phyloP scores from a whole-genome alignment of 2,888 invertebrate species.

The Agrotis clavis region DNA sequence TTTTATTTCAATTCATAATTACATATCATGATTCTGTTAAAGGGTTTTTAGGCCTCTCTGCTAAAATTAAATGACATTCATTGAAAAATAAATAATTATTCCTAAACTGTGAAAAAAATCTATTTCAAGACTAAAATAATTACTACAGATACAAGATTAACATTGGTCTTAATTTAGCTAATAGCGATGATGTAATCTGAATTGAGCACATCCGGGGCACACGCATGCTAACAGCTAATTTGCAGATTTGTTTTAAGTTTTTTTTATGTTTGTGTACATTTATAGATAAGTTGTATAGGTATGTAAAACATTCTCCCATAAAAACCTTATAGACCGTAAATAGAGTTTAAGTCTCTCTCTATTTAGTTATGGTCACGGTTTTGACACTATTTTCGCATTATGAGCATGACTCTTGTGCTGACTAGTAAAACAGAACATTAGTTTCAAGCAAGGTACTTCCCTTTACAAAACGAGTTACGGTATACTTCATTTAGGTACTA shows the following conservation, averaged over 20 bases:
- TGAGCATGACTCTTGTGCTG: too few relatives aligned
- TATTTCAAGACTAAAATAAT: not conserved
- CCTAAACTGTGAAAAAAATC: not conserved
- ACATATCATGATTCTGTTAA: not conserved
- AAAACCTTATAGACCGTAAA: not conserved
- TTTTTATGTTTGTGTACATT: not conserved
- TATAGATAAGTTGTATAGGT: not conserved
- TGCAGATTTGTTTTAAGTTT: conserved; percentile 6
- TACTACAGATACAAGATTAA: not conserved
- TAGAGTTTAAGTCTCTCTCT: too few relatives aligned
- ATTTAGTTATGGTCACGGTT: too few relatives aligned
- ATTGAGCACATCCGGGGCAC: conserved; percentile 24
- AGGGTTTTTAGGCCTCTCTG: too few relatives aligned
- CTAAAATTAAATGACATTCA: not conserved
- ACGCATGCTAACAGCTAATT: conserved; percentile 11
- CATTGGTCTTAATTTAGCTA: conserved; percentile 17
- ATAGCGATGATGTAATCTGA: conserved; percentile 25
- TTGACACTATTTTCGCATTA: too few relatives aligned
- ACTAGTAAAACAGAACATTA: too few relatives aligned
- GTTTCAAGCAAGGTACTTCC: too few relatives aligned
- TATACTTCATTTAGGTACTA: too few relatives aligned
- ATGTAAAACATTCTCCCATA: not conserved
- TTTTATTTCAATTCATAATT: not conserved
- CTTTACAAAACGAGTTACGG: too few relatives aligned
- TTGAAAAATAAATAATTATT: not conserved